A percentile compares a stretch with the other conserved stretches of the same genome.
Conservation (phyloP, 2,888 invertebrate species). For the Graphium colonna region DNA sequence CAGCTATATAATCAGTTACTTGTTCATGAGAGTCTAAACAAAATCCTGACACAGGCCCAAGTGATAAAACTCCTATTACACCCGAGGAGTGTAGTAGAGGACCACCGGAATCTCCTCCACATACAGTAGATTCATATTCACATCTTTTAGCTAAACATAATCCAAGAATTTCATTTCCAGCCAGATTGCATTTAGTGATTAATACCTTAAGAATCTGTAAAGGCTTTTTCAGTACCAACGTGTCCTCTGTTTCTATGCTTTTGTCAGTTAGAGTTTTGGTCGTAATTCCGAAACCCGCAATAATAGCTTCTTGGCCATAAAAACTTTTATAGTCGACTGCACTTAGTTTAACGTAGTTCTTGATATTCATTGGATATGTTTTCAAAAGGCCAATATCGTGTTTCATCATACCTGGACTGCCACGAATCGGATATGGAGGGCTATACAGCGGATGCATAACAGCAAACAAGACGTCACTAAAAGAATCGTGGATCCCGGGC, state of each 20-base stretch:
- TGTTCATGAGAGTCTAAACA: background rate
- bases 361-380: background rate
- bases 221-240: background rate
- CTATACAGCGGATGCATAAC: conserved; percentile 1
- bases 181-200: conserved; percentile 1
- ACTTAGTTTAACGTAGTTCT: background rate
- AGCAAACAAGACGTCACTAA: conserved; percentile 3
- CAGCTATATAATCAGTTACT: background rate
- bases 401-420: background rate
- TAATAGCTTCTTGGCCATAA: conserved; percentile 6
- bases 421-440: background rate
- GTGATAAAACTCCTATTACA: conserved; percentile 4
- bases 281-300: conserved; percentile 5
- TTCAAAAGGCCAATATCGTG: background rate
- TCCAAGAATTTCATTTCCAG: background rate
- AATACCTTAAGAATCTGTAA: conserved; percentile 6
- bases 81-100: too few species aligned
- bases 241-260: background rate
- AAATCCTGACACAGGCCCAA: background rate
- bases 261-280: background rate
- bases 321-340: background rate
- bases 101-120: conserved; percentile 19
- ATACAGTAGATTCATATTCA: background rate
- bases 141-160: conserved; percentile 3
- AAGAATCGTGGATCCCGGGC: background rate